A percentile compares a stretch with the other conserved stretches of the same genome.
Evolutionary conservation across 2,797 vertebrate species (phyloP).

Genomic region (Varecia variegata): DNA sequence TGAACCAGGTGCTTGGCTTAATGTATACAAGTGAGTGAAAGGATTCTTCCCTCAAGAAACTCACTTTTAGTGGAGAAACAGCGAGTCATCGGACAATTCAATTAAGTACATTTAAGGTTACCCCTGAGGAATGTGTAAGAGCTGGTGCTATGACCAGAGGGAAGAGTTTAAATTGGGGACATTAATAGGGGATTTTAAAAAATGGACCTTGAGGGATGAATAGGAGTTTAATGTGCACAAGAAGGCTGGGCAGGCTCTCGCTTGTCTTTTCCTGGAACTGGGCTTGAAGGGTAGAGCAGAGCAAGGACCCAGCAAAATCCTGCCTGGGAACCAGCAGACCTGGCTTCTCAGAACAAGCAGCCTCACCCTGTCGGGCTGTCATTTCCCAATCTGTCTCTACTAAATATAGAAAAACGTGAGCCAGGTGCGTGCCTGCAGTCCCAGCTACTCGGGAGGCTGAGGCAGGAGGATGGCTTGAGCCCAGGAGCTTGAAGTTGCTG

Average conservation of each 20-base stretch:
- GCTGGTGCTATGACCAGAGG: not conserved
- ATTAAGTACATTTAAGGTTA: not conserved
- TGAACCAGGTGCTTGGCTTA: not conserved
- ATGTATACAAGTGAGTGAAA: not conserved
- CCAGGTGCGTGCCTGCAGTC: too few species aligned
- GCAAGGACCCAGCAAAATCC: not conserved
- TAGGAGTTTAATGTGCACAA: not conserved
- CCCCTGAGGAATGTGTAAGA: not conserved
- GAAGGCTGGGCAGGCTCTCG: not conserved
- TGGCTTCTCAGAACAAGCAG: not conserved
- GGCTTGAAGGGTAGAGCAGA: not conserved
- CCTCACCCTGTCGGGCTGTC: not conserved
- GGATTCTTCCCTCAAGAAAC: not conserved
- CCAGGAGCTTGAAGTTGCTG: too few species aligned
- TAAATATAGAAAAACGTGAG: too few species aligned
- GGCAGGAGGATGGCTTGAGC: too few species aligned
- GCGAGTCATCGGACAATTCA: not conserved
- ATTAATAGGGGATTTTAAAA: not conserved
- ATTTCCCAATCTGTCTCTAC: not conserved
- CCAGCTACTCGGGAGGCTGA: too few species aligned
- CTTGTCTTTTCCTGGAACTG: not conserved
- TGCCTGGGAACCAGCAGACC: not conserved
- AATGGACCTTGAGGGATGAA: not conserved
- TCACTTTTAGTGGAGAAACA: not conserved
- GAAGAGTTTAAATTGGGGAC: not conserved